Percentiles rank a stretch among this genome's conserved stretches.
These are phyloP conservation scores for Polietes domitor DNA, from an alignment of 2,888 invertebrate genomes.

Conservation along the genomic window DNA sequence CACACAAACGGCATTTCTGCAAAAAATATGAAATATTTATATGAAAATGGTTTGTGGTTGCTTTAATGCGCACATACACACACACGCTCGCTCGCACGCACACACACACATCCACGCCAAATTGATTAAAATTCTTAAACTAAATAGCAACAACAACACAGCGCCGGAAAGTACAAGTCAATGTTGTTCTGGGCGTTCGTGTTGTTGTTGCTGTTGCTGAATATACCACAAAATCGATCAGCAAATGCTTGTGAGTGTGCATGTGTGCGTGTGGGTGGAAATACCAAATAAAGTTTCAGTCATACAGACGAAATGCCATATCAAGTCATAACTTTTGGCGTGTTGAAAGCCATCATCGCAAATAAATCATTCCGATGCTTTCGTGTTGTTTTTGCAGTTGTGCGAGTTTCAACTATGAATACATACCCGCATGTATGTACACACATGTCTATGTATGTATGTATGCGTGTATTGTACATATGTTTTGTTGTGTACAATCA, in stretches of 20 bases:
- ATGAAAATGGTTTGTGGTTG: conserved; percentile 33
- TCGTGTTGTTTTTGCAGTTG: not conserved
- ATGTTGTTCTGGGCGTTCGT: not conserved
- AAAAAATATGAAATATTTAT: conserved; percentile 18
- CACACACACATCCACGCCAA: not conserved
- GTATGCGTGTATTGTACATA: not conserved
- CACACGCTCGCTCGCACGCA: not conserved
- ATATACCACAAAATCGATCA: conserved; percentile 6
- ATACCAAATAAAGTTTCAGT: not conserved
- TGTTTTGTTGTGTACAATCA: not conserved
- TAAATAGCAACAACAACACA: not conserved
- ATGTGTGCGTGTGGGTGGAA: not conserved
- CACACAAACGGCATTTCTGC: not conserved
- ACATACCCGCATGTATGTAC: not conserved
- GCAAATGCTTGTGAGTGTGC: not conserved
- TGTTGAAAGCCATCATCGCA: not conserved
- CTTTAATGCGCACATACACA: not conserved
- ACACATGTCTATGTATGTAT: not conserved
- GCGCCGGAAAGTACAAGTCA: not conserved
- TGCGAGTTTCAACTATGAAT: not conserved
- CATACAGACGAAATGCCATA: not conserved
- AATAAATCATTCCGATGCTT: not conserved
- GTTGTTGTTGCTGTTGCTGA: not conserved
- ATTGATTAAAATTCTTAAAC: conserved; percentile 31
- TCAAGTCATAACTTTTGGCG: conserved; percentile 3